These are phyloP conservation scores for Aegithalos caudatus DNA, from an alignment of 2,113 vertebrate species.

Conservation along the genomic window DNA sequence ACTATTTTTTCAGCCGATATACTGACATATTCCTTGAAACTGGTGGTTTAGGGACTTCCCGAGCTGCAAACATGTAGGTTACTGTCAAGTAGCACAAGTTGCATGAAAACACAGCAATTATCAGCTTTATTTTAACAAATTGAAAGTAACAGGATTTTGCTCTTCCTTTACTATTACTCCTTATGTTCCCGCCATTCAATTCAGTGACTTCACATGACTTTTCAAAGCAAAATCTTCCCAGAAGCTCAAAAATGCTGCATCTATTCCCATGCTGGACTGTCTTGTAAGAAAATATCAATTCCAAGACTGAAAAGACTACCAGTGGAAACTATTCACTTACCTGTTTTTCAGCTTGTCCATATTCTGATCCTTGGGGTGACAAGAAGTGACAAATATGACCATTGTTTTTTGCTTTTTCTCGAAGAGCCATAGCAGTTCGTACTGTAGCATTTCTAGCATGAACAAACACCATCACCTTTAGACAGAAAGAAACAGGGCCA, in stretches of 20 bases:
- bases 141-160: neutral
- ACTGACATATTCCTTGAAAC: neutral
- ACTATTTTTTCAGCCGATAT: neutral
- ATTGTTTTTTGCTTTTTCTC: constrained; percentile 93
- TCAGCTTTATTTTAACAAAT: neutral
- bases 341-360: constrained; percentile 95
- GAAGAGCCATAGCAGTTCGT: constrained; percentile 90
- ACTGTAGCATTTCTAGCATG: constrained; percentile 97
- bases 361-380: constrained; percentile 84
- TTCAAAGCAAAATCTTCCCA: neutral
- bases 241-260: neutral
- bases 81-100: neutral
- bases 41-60: neutral
- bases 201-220: neutral
- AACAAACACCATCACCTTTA: constrained; percentile 98
- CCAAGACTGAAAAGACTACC: neutral
- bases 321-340: constrained; percentile 55
- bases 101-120: neutral
- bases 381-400: constrained; percentile 87
- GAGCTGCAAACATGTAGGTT: neutral
- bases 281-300: neutral
- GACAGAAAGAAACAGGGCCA: neutral
- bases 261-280: neutral
- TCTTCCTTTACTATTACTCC: neutral
- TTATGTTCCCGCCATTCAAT: neutral